phyloP scores from a whole-genome alignment of 1,140 invertebrate genomes.

The Hetaerina americana region DNA sequence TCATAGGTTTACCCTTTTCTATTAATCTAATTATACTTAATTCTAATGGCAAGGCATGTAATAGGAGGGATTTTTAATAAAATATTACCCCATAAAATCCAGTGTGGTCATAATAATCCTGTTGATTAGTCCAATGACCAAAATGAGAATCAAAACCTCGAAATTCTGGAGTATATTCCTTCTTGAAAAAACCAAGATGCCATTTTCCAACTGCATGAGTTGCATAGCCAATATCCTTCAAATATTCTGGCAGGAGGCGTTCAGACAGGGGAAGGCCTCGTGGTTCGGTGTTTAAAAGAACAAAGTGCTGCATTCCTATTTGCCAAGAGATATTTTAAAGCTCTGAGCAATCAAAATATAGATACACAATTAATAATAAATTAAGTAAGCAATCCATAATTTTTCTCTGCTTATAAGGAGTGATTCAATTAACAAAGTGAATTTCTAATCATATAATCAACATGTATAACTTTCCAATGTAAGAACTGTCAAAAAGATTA shows the following conservation, averaged over 20 bases:
- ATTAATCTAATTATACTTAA: neutral
- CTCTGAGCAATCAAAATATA: no score
- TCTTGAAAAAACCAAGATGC: constrained; percentile 48
- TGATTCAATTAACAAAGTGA: no score
- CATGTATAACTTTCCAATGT: no score
- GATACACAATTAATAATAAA: no score
- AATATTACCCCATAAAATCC: constrained; percentile 3
- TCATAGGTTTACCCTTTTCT: neutral
- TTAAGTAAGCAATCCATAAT: no score
- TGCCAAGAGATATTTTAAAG: no score
- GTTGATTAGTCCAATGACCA: constrained; percentile 48
- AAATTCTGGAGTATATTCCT: constrained; percentile 41
- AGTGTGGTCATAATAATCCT: constrained; percentile 48
- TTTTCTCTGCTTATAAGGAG: no score
- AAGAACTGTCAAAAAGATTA: no score
- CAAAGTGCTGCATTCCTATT: constrained; percentile 46
- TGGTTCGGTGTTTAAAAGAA: constrained; percentile 36
- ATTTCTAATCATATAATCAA: no score
- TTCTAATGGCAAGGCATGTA: neutral
- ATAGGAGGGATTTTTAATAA: constrained; percentile 7
- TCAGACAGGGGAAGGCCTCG: constrained; percentile 40
- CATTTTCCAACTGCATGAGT: constrained; percentile 58
- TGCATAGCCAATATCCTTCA: constrained; percentile 46
- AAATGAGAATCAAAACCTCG: constrained; percentile 52
- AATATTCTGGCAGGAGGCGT: constrained; percentile 40